phyloP scores from a whole-genome alignment of 1,140 invertebrate genomes.

The Orius insidiosus region DNA sequence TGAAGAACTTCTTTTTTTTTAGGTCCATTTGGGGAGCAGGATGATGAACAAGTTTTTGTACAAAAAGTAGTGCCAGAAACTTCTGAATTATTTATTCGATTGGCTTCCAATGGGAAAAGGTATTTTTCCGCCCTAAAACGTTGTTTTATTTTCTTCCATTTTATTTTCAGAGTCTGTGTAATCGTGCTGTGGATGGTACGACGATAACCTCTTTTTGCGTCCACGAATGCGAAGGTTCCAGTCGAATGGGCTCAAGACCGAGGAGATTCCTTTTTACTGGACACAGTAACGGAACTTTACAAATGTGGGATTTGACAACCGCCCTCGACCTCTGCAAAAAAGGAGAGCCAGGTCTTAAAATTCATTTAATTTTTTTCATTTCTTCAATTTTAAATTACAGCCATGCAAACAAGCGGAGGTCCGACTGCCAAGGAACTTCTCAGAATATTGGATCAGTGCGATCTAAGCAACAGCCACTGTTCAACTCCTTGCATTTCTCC shows the following conservation, averaged over 20 bases:
- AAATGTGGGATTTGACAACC: conserved; percentile 97
- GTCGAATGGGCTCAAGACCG: conserved; percentile 76
- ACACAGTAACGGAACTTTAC: conserved; percentile 83
- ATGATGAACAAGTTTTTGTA: conserved; percentile 94
- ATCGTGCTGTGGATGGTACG: conserved; percentile 90
- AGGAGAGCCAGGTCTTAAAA: conserved; percentile 36
- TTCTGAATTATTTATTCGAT: conserved; percentile 79
- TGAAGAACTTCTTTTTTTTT: conserved; percentile 12
- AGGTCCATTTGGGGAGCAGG: conserved; percentile 94
- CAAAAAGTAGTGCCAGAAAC: conserved; percentile 95
- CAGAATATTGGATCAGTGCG: conserved; percentile 79
- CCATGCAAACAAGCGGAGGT: conserved; percentile 47
- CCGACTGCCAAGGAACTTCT: conserved; percentile 80
- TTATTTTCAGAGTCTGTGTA: conserved; percentile 61
- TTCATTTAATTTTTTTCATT: neutral
- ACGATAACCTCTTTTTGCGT: conserved; percentile 90
- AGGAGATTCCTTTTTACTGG: conserved; percentile 86
- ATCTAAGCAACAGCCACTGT: conserved; percentile 65
- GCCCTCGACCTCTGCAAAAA: conserved; percentile 68
- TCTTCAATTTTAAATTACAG: conserved; percentile 7
- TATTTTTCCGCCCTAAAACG: too few relatives aligned
- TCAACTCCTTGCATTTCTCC: conserved; percentile 75
- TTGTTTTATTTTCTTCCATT: too few relatives aligned
- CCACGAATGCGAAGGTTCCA: conserved; percentile 90
- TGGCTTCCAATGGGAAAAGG: conserved; percentile 89